Evolutionary conservation across 2,113 vertebrate genomes (phyloP), one percentile per base, ranked within the genome.

Genomic region (Mixornis gularis): DNA sequence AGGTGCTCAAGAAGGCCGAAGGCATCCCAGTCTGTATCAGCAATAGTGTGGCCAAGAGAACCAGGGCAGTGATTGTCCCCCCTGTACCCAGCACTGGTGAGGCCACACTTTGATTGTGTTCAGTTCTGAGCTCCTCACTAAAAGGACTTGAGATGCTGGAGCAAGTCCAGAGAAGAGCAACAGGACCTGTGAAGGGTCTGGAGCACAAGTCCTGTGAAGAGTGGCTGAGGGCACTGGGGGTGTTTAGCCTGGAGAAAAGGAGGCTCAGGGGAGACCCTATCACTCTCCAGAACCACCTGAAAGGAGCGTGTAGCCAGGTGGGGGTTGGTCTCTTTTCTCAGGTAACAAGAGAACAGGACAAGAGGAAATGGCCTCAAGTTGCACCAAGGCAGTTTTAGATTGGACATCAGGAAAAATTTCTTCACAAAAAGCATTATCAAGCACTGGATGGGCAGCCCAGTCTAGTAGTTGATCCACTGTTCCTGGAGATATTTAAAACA

Each of bases 71-170:
- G n/a, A 70, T 4, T n/a, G 17, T 20, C 6, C 4, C 29, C 29
- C 3, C 17, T 34, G 29, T 6, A 30, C 6, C 4, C 0, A 1
- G 12, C 26, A 64, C 44, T 29, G 22, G n/a, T n/a, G 24, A n/a
- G 51, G 68, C 11, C 11, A 7, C 36, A 8, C 11, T 13, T 44
- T 0, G 0, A 77, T 25, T 10, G 18, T 4, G 1, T 21, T 6
- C 56, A 36, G 5, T 10, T 58, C 27, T 51, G 36, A 19, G 32
- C 8, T 17, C 4, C 13, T 52, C 16, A 10, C 6, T n/a, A 7
- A 13, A 55, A 22, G 2, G 36, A 56, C 36, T 0, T 14, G 43
- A 32, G 26, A 2, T 5, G 8, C 19, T 56, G n/a, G 11, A 56
- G 22, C 0, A 0, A 1, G 3, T 43, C 18, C 36, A 51, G 32